phyloP scores from a whole-genome alignment of 2,113 vertebrate genomes.

The Mohoua ochrocephala region DNA sequence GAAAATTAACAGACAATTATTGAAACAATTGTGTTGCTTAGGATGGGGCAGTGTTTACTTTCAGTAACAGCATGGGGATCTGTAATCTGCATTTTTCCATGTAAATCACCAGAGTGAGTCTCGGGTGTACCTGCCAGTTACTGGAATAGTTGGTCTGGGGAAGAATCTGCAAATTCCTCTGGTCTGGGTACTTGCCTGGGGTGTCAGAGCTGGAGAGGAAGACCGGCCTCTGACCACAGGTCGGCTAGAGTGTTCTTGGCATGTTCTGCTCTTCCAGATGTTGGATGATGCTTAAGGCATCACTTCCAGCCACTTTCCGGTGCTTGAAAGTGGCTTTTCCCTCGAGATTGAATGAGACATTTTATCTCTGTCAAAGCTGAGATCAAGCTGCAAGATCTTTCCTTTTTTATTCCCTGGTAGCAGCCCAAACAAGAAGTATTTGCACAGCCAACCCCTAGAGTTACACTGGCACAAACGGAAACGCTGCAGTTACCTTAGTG shows the following conservation, averaged over 20 bases:
- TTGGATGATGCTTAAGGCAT: too few species aligned
- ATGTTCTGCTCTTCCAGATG: not conserved
- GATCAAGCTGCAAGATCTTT: not conserved
- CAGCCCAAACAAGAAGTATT: not conserved
- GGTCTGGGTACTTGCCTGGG: not conserved
- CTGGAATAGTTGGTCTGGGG: not conserved
- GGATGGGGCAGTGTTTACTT: not conserved
- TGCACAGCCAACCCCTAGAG: fast-evolving
- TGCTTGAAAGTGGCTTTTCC: not conserved
- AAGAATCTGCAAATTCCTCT: not conserved
- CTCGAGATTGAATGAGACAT: not conserved
- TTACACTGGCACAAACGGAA: not conserved
- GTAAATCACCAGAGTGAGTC: not conserved
- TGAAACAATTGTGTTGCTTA: not conserved
- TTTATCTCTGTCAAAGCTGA: not conserved
- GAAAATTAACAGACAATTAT: not conserved
- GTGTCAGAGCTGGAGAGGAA: not conserved
- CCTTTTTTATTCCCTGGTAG: not conserved
- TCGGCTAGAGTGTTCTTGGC: not conserved
- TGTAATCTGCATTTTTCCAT: not conserved
- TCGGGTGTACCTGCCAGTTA: not conserved
- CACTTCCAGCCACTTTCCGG: not conserved
- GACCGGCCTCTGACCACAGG: not conserved
- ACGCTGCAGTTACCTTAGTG: not conserved
- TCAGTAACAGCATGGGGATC: not conserved